Base-by-base conservation (phyloP, 2,113 vertebrate species). In the Crotalus viridis region DNA sequence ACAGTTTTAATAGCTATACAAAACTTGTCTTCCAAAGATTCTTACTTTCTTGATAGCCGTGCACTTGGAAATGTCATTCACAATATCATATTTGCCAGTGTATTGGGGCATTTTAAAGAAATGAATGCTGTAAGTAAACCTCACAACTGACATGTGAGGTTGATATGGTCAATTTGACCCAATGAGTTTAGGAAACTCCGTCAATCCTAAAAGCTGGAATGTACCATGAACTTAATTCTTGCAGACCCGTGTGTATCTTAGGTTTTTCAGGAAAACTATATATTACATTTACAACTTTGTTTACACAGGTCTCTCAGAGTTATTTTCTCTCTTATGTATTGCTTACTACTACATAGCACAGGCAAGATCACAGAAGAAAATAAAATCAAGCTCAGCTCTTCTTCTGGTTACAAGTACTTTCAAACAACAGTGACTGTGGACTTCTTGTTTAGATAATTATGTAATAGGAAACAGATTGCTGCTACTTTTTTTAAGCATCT, bases 391-490 rank as follows among this genome's bases (percentile, higher is more conserved):
- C 93, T 90, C 91, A 91, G 94, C 0, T 1, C 89, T 92, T 89
- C 74, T 1, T 87, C 88, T 93, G 56, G 46, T 94, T 94, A 90
- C 21, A n/a, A 97, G 91, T 95, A 94, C 91, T 87, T 94, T 93
- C 94, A 92, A 85, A 26, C 51, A 94, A 93, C 94, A 91, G 39
- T 59, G 92, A 95, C 90, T 95, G 90, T 94, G 89, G 94, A 93
- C 94, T 92, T 96, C 91, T 96, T 92, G 95, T 93, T 94, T 94
- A 61, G 92, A 94, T 21, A 94, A 96, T 92, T 94, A 95, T 55
- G 2, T 97, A 97, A 97, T 96, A 95, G 91, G 96, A 97, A 95
- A 91, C 97, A 98, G 97, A 94, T 95, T 92, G n/a, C 5, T 2
- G 1, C 94, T 94, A 95, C 96, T 97, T 95, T 97, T 94, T 96